phyloP scores from a whole-genome alignment of 2,888 invertebrate species.

The Hemithea aestivaria region DNA sequence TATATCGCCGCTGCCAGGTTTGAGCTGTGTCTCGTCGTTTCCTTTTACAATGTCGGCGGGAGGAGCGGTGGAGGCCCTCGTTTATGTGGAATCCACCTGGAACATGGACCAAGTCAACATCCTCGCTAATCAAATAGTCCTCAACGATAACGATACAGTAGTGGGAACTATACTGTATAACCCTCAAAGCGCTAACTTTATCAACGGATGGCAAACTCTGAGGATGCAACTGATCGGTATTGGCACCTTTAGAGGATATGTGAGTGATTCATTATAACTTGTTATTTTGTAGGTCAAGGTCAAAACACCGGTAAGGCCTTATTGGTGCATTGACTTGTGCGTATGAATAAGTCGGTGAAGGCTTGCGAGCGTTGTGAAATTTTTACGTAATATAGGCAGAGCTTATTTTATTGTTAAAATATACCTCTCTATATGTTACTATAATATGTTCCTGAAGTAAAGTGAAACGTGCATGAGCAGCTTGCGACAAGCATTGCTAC shows the following conservation, averaged over 20 bases:
- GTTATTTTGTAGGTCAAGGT: too few species aligned
- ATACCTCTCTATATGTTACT: too few species aligned
- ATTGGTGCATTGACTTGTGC: too few species aligned
- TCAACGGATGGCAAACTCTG: conserved; percentile 34
- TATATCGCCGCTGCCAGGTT: conserved; percentile 27
- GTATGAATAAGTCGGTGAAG: too few species aligned
- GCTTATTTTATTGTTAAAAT: too few species aligned
- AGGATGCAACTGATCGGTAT: conserved; percentile 22
- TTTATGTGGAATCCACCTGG: conserved; percentile 30
- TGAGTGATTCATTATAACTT: conserved; percentile 32
- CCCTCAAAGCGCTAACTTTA: conserved; percentile 2
- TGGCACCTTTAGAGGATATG: conserved; percentile 33
- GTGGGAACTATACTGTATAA: conserved; percentile 13
- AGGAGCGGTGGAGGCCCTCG: conserved; percentile 42
- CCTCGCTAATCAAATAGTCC: conserved; percentile 31
- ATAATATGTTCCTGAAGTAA: too few species aligned
- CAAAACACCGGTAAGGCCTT: too few species aligned
- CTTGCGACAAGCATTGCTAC: too few species aligned
- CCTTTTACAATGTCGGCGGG: conserved; percentile 33
- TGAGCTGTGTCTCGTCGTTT: conserved; percentile 35
- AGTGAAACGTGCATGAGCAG: too few species aligned
- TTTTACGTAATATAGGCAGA: too few species aligned
- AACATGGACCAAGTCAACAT: conserved; percentile 36
- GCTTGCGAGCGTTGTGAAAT: too few species aligned
- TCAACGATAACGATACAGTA: conserved; percentile 17